A percentile compares a stretch with the other conserved stretches of the same genome.
Conservation (phyloP, 2,113 vertebrate genomes). For the Ctenomys sociabilis region DNA sequence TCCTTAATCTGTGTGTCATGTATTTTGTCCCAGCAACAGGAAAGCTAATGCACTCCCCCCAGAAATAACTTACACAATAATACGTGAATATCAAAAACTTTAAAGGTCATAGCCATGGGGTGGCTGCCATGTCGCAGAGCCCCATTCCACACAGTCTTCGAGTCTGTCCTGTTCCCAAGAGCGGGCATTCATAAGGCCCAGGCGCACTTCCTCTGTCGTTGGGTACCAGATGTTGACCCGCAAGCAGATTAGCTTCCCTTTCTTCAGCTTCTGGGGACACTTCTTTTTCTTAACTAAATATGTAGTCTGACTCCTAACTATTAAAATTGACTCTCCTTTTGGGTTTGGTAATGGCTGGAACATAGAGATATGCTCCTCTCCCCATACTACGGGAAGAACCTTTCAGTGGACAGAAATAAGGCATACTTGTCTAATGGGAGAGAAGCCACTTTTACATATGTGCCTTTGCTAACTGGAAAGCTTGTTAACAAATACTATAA, state of each 20-base stretch:
- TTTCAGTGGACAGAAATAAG: background rate
- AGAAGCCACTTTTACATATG: background rate
- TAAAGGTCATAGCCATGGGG: background rate
- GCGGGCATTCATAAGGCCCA: background rate
- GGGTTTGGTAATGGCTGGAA: background rate
- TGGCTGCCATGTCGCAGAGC: background rate
- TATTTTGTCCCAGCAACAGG: background rate
- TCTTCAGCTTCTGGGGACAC: background rate
- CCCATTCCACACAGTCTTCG: background rate
- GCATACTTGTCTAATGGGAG: slow-evolving; percentile 1
- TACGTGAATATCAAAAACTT: background rate
- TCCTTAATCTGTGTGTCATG: background rate
- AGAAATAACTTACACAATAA: background rate
- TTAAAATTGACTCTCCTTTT: background rate
- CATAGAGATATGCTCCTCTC: background rate
- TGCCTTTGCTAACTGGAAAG: background rate
- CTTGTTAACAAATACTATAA: background rate
- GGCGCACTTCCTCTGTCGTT: background rate
- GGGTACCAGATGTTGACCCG: background rate
- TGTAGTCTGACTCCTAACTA: background rate
- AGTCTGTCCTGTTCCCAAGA: background rate
- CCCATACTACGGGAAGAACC: background rate
- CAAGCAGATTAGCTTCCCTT: background rate
- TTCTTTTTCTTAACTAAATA: background rate
- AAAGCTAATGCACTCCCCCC: background rate